Conservation (phyloP, 1,140 invertebrate genomes). For the Aphidius ervi region DNA sequence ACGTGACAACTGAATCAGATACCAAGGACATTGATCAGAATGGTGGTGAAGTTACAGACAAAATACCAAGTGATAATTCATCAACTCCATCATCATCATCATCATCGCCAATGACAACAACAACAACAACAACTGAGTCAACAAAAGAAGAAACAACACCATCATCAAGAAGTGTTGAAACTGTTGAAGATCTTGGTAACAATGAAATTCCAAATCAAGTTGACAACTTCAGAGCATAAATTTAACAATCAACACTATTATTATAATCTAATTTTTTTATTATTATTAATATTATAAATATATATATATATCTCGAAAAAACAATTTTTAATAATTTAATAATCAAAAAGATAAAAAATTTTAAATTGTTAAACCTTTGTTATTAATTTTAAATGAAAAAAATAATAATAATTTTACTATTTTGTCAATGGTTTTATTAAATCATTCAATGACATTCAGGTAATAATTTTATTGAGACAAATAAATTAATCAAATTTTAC, state of each 20-base stretch:
- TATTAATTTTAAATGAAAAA: neutral
- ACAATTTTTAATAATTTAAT: constrained; percentile 5
- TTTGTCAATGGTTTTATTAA: neutral
- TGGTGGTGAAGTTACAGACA: constrained; percentile 23
- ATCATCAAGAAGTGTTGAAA: constrained; percentile 37
- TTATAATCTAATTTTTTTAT: constrained; percentile 2
- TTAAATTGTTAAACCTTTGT: neutral
- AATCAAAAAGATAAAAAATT: neutral
- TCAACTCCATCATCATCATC: constrained; percentile 1
- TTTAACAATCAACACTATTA: neutral
- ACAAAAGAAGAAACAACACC: constrained; percentile 20
- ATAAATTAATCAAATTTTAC: neutral
- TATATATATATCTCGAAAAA: neutral
- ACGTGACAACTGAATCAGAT: constrained; percentile 1
- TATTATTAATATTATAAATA: neutral
- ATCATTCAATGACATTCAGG: neutral
- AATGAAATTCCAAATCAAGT: constrained; percentile 45
- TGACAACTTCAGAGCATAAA: constrained; percentile 42
- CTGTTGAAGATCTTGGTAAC: constrained; percentile 39
- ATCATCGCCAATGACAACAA: constrained; percentile 19
- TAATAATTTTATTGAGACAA: constrained; percentile 3
- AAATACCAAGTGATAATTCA: constrained; percentile 6
- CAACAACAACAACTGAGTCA: constrained; percentile 12
- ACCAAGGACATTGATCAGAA: constrained; percentile 26
- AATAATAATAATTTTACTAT: neutral